These are phyloP conservation scores for Thymelicus acteon DNA, from an alignment of 2,888 invertebrate species.

Conservation along the genomic window DNA sequence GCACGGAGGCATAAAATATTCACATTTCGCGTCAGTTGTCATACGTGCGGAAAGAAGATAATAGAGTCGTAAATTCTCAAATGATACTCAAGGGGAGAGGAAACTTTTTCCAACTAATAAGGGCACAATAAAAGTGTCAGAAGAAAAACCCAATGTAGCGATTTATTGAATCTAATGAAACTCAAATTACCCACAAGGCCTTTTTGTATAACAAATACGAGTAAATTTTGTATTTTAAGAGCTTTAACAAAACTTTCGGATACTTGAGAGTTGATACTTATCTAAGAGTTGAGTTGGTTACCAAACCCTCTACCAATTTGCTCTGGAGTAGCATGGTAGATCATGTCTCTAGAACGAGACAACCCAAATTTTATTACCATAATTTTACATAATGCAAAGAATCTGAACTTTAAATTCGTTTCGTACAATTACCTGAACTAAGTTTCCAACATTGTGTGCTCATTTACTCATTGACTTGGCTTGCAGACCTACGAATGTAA, in stretches of 20 bases:
- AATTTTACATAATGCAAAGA: no score
- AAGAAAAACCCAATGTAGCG: conserved; percentile 56
- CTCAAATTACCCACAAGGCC: conserved; percentile 41
- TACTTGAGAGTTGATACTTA: no score
- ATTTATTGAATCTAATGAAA: conserved; percentile 62
- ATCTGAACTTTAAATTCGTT: no score
- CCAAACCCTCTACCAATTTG: no score
- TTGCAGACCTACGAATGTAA: no score
- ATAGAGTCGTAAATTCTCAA: conserved; percentile 70
- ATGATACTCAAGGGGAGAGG: conserved; percentile 59
- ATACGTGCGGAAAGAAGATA: conserved; percentile 55
- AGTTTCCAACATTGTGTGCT: no score
- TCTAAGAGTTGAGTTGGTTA: no score
- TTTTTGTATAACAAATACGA: neutral
- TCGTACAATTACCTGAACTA: no score
- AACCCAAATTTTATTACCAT: no score
- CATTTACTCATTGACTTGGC: no score
- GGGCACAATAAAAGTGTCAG: conserved; percentile 71
- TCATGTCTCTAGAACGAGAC: no score
- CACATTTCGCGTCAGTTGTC: conserved; percentile 50
- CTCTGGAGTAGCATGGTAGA: no score
- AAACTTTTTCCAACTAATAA: conserved; percentile 64
- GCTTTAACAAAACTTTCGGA: neutral
- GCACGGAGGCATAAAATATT: conserved; percentile 45
- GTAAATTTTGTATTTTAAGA: neutral